Evolutionary conservation across 2,113 vertebrate species (phyloP).

Genomic region (Corvus cornix): DNA sequence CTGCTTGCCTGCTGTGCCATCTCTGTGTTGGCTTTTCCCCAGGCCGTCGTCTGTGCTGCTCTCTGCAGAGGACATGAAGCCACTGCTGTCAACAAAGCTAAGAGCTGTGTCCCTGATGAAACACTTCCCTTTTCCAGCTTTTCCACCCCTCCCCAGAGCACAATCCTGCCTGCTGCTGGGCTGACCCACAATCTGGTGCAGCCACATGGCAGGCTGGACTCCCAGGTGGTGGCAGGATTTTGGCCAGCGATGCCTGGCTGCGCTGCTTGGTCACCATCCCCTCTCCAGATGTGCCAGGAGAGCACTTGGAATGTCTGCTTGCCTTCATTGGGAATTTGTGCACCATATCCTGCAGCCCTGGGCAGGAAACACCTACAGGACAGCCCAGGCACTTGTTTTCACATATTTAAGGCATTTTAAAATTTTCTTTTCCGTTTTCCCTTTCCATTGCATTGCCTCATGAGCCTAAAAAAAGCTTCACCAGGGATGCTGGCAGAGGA

Average conservation of each 20-base stretch:
- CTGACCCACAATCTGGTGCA: not conserved
- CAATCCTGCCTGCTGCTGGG: rapidly evolving
- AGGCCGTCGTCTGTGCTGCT: not conserved
- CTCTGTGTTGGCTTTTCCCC: not conserved
- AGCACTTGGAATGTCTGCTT: not conserved
- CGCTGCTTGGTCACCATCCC: rapidly evolving
- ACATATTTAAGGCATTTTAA: not conserved
- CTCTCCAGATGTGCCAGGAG: not conserved
- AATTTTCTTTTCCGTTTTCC: not conserved
- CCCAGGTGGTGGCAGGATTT: not conserved
- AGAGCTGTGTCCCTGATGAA: not conserved
- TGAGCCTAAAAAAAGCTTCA: not conserved
- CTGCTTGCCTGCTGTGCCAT: not conserved
- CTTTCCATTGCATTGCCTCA: not conserved
- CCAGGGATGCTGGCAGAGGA: not conserved
- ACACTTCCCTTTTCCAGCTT: not conserved
- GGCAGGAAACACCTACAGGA: not conserved
- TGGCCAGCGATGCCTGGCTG: not conserved
- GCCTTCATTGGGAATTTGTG: not conserved
- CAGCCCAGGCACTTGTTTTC: not conserved
- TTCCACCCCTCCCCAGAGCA: not conserved
- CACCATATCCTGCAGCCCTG: not conserved
- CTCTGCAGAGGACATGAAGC: not conserved
- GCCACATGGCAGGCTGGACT: not conserved
- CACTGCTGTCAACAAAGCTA: not conserved